Conservation (phyloP, 2,888 invertebrate genomes). For the Metopia argyrocephala region DNA sequence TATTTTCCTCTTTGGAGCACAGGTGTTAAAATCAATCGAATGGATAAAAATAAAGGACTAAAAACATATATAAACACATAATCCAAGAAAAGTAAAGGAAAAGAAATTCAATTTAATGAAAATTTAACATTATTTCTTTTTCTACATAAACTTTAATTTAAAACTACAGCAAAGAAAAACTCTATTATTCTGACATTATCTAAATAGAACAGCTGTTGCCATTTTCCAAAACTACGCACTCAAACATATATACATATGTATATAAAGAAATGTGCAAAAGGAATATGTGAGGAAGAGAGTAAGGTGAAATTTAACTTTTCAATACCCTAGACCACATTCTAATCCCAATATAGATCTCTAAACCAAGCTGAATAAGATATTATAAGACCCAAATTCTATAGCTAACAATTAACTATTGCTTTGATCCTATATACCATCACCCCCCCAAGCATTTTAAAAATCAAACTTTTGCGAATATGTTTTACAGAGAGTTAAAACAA, state of each 20-base stretch:
- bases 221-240: constrained; percentile 4
- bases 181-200: constrained; percentile 49
- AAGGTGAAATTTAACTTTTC: too few relatives aligned
- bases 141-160: constrained; percentile 30
- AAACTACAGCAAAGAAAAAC: constrained; percentile 19
- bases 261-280: neutral
- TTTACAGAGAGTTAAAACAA: too few relatives aligned
- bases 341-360: too few relatives aligned
- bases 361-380: too few relatives aligned
- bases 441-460: too few relatives aligned
- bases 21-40: constrained; percentile 59
- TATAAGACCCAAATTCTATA: too few relatives aligned
- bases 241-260: neutral
- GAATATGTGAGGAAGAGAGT: too few relatives aligned
- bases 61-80: constrained; percentile 14
- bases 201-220: constrained; percentile 55
- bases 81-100: neutral
- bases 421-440: too few relatives aligned
- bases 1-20: constrained; percentile 43
- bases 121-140: constrained; percentile 20
- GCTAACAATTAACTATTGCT: too few relatives aligned
- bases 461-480: too few relatives aligned
- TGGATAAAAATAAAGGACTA: constrained; percentile 24
- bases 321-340: too few relatives aligned
- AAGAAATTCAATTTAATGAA: constrained; percentile 22